A percentile compares a stretch with the other conserved stretches of the same genome.
Evolutionary conservation across 37 sponge, comb jelly and placozoan genomes (phyloP).

Genomic region (Trichoplax adhaerens): DNA sequence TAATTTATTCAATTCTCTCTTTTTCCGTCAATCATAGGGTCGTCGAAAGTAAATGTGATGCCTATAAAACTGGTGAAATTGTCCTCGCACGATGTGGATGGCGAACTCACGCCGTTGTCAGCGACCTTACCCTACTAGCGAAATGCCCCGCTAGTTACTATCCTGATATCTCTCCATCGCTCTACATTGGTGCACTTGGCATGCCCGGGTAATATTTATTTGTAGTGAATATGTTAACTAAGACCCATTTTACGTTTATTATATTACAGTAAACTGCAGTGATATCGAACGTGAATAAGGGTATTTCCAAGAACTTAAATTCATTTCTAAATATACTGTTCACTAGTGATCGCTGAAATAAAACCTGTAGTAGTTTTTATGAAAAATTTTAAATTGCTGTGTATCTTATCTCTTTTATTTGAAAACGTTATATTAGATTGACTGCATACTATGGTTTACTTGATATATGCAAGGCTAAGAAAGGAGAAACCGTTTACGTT

Average conservation of each 20-base stretch:
- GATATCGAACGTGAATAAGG: neutral
- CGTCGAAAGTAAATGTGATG: conserved; percentile 34
- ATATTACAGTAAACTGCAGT: neutral
- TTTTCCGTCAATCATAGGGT: conserved; percentile 20
- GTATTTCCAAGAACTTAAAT: too few species aligned
- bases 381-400: neutral
- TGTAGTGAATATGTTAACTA: neutral
- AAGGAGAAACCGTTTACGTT: conserved; percentile 68
- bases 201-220: conserved; percentile 63
- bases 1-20: neutral
- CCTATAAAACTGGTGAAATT: conserved; percentile 48
- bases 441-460: conserved; percentile 76
- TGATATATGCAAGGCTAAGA: conserved; percentile 41
- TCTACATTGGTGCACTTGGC: conserved; percentile 57
- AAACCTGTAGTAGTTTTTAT: conserved; percentile 6
- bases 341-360: neutral
- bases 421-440: conserved; percentile 16
- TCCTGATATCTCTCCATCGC: conserved; percentile 15
- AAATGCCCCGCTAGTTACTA: conserved; percentile 3
- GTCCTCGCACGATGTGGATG: conserved; percentile 44
- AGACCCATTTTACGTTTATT: neutral
- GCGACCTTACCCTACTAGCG: neutral
- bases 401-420: too few species aligned
- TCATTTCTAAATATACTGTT: too few species aligned
- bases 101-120: conserved; percentile 33